Percentiles rank a stretch among this genome's conserved stretches.
These are phyloP conservation scores for Xenus cinereus DNA, from an alignment of 2,113 vertebrate genomes.

Conservation along the genomic window DNA sequence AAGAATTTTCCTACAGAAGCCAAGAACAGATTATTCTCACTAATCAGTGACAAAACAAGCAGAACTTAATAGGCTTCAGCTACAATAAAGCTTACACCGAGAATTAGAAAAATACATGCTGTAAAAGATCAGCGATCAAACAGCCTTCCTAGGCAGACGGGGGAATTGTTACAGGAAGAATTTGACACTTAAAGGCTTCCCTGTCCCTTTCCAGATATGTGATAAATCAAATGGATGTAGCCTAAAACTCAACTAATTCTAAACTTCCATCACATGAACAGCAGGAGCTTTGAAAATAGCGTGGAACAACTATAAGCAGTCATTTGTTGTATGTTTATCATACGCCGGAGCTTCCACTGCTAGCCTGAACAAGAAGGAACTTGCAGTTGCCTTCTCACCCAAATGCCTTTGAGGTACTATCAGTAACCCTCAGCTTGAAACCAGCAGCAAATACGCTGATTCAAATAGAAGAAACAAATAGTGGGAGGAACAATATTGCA, in stretches of 20 bases:
- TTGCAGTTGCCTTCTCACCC: conserved; percentile 32
- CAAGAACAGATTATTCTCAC: conserved; percentile 47
- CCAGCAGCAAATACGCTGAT: neutral
- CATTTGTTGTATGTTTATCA: neutral
- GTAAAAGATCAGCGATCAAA: neutral
- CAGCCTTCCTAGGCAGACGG: neutral
- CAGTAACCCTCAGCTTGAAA: conserved; percentile 1
- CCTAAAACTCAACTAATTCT: neutral
- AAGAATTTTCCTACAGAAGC: conserved; percentile 34
- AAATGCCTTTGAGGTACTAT: conserved; percentile 39
- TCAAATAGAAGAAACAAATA: neutral
- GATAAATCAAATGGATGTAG: neutral
- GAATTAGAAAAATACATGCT: neutral
- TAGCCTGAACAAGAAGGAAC: conserved; percentile 48
- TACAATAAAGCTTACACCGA: neutral
- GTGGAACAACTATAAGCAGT: neutral
- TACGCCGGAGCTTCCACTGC: neutral
- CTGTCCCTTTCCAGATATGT: neutral
- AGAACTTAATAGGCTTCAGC: conserved; percentile 25
- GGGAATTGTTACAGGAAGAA: neutral
- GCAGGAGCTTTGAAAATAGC: neutral
- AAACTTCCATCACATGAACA: neutral
- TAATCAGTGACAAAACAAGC: conserved; percentile 9
- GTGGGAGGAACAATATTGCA: neutral
- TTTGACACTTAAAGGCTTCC: neutral